Conservation (phyloP, 2,888 invertebrate genomes). For the Aplocera efformata region DNA sequence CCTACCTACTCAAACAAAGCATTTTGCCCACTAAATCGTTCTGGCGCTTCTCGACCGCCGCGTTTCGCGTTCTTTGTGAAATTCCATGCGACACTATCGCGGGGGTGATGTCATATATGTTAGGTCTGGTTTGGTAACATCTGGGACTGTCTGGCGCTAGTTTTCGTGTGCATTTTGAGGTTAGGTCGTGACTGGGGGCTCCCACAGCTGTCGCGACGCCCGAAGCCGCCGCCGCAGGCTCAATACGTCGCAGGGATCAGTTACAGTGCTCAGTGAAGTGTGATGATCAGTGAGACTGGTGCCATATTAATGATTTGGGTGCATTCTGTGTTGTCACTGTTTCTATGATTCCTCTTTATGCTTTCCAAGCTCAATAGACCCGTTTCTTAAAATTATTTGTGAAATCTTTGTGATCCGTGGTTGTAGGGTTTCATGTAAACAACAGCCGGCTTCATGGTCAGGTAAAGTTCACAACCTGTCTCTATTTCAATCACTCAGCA, state of each 20-base stretch:
- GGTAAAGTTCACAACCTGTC: constrained; percentile 31
- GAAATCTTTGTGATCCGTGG: constrained; percentile 17
- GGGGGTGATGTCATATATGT: constrained; percentile 57
- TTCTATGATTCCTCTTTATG: constrained; percentile 31
- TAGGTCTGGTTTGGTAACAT: constrained; percentile 58
- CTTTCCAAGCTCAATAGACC: constrained; percentile 37
- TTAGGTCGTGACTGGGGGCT: constrained; percentile 63
- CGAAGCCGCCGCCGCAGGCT: constrained; percentile 19
- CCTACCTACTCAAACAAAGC: constrained; percentile 77
- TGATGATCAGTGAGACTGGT: constrained; percentile 40
- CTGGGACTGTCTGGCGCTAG: constrained; percentile 62
- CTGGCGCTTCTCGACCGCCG: constrained; percentile 50
- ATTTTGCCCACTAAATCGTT: constrained; percentile 70
- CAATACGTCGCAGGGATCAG: constrained; percentile 21
- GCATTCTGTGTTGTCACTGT: constrained; percentile 29
- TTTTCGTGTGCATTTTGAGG: constrained; percentile 71
- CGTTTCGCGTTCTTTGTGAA: constrained; percentile 59
- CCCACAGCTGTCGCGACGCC: constrained; percentile 28
- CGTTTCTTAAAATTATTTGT: constrained; percentile 35
- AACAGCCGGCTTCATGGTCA: constrained; percentile 39
- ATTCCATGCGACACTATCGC: constrained; percentile 48
- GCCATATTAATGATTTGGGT: constrained; percentile 24
- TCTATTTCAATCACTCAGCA: too few species aligned
- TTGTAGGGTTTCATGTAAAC: constrained; percentile 34
- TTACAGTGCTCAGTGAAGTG: constrained; percentile 35